Conservation (phyloP, 2,113 vertebrate genomes). For the Pachycephala philippinensis region DNA sequence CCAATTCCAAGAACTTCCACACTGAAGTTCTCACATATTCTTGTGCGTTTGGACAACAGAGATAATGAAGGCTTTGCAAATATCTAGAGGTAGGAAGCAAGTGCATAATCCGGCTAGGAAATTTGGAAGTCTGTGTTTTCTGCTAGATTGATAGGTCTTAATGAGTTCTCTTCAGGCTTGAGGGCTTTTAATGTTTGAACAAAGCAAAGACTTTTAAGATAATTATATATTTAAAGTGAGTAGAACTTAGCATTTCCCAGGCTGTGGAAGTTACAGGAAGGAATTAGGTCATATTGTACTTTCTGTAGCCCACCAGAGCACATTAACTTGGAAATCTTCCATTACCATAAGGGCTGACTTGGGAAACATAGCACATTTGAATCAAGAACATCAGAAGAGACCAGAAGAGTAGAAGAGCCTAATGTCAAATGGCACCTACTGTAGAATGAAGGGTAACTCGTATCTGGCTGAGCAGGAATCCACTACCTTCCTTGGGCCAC, state of each 20-base stretch:
- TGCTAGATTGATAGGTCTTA: background rate
- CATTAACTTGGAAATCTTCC: constrained; percentile 35
- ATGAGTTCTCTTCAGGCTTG: background rate
- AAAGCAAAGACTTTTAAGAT: constrained; percentile 8
- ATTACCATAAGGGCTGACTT: background rate
- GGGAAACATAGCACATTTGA: background rate
- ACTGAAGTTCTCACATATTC: background rate
- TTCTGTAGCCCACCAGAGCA: constrained; percentile 19
- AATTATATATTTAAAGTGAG: constrained; percentile 12
- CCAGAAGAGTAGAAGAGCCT: background rate
- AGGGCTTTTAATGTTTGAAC: background rate
- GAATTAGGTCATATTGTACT: constrained; percentile 57
- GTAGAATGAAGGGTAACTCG: background rate
- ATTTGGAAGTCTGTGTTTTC: background rate
- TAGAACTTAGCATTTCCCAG: background rate
- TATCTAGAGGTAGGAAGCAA: background rate
- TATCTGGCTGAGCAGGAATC: background rate
- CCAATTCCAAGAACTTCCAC: background rate
- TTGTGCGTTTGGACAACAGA: background rate
- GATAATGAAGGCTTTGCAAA: background rate
- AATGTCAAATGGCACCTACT: background rate
- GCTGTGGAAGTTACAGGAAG: constrained; percentile 7
- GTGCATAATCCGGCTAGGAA: background rate
- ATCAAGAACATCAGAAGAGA: background rate
- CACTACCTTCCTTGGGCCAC: background rate